Evolutionary conservation across 1,140 invertebrate species (phyloP).

Genomic region (Heliconius melpomene): DNA sequence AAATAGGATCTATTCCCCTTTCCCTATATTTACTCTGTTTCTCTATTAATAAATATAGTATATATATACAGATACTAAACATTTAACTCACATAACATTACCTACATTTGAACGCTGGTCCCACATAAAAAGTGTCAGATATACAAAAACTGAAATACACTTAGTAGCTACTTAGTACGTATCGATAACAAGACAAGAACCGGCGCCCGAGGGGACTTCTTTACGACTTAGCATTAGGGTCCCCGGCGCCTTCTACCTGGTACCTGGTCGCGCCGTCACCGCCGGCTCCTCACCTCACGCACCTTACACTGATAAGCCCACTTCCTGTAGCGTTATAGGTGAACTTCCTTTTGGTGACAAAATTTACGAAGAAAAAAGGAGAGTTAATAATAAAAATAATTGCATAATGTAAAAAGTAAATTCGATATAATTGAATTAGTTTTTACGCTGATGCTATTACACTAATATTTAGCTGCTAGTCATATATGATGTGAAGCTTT

Average conservation of each 20-base stretch:
- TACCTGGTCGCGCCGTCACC: constrained; percentile 1
- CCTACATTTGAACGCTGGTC: neutral
- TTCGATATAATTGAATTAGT: neutral
- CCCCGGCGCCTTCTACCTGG: neutral
- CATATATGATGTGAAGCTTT: no score
- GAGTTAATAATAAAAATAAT: neutral
- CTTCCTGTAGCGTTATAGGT: neutral
- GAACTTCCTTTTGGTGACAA: neutral
- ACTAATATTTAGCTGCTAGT: no score
- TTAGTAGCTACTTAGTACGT: constrained; percentile 2
- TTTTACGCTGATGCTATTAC: no score
- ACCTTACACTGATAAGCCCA: constrained; percentile 1
- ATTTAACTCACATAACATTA: neutral
- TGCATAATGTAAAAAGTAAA: neutral
- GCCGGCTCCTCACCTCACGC: neutral
- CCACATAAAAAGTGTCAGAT: neutral
- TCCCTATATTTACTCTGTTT: no score
- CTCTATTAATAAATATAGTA: no score
- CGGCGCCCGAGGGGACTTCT: constrained; percentile 28
- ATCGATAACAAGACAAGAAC: constrained; percentile 19
- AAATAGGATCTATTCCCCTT: no score
- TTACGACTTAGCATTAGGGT: constrained; percentile 13
- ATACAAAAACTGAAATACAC: neutral
- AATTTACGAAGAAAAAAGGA: neutral
- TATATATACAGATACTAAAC: neutral